Evolutionary conservation across 2,113 vertebrate species (phyloP).

Genomic region (Antigone vipio): DNA sequence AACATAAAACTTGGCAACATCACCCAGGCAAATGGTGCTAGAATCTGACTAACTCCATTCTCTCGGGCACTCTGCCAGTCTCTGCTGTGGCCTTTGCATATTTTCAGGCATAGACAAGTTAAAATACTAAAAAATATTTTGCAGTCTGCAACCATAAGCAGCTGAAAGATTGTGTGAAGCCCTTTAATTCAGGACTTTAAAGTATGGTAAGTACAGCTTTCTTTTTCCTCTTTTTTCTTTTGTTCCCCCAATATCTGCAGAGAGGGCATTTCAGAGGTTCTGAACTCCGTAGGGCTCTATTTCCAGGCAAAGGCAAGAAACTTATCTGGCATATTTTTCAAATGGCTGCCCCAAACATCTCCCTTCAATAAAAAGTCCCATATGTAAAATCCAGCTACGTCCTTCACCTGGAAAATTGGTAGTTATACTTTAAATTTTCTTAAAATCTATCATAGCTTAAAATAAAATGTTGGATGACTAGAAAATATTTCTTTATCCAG

Average conservation of each 20-base stretch:
- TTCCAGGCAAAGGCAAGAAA: constrained; percentile 12
- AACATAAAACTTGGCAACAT: constrained; percentile 44
- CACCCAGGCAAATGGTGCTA: constrained; percentile 29
- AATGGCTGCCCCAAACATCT: neutral
- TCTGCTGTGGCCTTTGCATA: constrained; percentile 50
- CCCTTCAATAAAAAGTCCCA: neutral
- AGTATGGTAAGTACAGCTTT: neutral
- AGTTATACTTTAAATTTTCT: neutral
- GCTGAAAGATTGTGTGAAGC: neutral
- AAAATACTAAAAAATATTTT: constrained; percentile 59
- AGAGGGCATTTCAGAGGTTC: neutral
- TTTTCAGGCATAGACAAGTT: constrained; percentile 53
- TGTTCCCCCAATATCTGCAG: neutral
- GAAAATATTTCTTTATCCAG: constrained; percentile 11
- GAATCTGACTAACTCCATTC: constrained; percentile 47
- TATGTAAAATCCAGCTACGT: neutral
- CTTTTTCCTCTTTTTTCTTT: neutral
- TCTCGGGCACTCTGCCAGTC: neutral
- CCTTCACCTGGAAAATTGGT: constrained; percentile 4
- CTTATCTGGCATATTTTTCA: neutral
- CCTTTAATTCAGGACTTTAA: neutral
- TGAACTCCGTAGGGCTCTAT: neutral
- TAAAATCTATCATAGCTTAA: neutral
- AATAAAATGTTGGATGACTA: neutral
- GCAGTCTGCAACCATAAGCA: constrained; percentile 1